A percentile compares a stretch with the other conserved stretches of the same genome.
Conservation (phyloP, 2,797 vertebrate species). For the Sebastes cheni region DNA sequence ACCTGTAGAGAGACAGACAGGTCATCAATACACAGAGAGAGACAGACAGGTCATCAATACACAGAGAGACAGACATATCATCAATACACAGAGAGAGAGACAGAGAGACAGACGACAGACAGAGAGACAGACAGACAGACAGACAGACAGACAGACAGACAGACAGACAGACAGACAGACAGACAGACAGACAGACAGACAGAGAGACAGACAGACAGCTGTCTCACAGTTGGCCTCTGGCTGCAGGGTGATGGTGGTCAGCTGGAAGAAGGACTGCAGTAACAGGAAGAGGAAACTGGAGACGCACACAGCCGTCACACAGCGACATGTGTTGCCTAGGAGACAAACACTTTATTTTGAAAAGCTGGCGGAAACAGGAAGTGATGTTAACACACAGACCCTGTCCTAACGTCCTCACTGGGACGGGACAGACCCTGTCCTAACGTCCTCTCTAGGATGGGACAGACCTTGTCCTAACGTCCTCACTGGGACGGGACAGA, state of each 20-base stretch:
- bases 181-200: neutral
- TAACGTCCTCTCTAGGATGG: too few relatives aligned
- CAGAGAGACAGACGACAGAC: neutral
- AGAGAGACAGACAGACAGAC: neutral
- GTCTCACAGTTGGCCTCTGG: constrained; percentile 59
- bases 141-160: neutral
- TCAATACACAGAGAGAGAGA: neutral
- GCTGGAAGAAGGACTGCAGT: constrained; percentile 62
- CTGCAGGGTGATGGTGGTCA: constrained; percentile 40
- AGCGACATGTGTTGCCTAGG: constrained; percentile 40
- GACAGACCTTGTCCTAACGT: too few relatives aligned
- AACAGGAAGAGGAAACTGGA: constrained; percentile 65
- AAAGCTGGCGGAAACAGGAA: neutral
- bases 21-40: neutral
- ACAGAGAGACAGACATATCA: neutral
- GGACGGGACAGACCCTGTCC: too few relatives aligned
- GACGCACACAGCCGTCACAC: constrained; percentile 46
- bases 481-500: too few relatives aligned
- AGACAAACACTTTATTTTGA: constrained; percentile 11
- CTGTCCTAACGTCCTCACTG: too few relatives aligned
- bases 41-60: neutral
- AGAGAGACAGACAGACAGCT: neutral
- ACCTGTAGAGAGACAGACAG: constrained; percentile 40
- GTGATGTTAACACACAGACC: neutral
- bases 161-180: neutral